These are phyloP conservation scores for Epizoanthus illoricatus DNA, from an alignment of 92 coral and sea anemone genomes.

Conservation along the genomic window DNA sequence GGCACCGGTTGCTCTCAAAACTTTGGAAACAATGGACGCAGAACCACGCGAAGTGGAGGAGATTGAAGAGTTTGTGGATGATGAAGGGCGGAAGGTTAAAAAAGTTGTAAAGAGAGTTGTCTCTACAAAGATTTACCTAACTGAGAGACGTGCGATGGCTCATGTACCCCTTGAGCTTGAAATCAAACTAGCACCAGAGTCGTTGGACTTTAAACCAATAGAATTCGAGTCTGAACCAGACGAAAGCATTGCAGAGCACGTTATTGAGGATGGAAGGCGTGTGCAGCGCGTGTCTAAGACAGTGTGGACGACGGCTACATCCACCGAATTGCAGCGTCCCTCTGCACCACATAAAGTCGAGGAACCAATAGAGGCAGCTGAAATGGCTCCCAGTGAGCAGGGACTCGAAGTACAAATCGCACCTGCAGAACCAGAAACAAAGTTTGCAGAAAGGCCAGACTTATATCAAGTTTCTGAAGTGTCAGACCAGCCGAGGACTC, in stretches of 20 bases:
- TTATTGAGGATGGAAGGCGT: slow-evolving; percentile 6
- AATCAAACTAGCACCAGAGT: slow-evolving; percentile 21
- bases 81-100: slow-evolving; percentile 27
- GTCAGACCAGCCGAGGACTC: slow-evolving; percentile 16
- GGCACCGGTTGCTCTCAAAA: not conserved
- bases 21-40: slow-evolving; percentile 5
- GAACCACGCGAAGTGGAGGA: slow-evolving; percentile 31
- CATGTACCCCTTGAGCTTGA: slow-evolving; percentile 34
- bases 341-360: not conserved
- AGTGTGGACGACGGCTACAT: slow-evolving; percentile 17
- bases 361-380: slow-evolving; percentile 8
- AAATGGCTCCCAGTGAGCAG: slow-evolving; percentile 29
- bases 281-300: slow-evolving; percentile 29
- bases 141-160: not conserved
- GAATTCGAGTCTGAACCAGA: not conserved
- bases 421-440: slow-evolving; percentile 27
- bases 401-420: slow-evolving; percentile 16
- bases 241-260: not conserved
- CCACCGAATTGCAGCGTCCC: slow-evolving; percentile 15
- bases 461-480: slow-evolving; percentile 39
- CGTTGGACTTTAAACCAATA: not conserved
- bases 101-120: slow-evolving; percentile 11
- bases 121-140: slow-evolving; percentile 19
- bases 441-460: slow-evolving; percentile 41
- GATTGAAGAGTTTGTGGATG: slow-evolving; percentile 51